Evolutionary conservation across 2,113 vertebrate genomes (phyloP).

Genomic region (Gallinago paraguaiae): DNA sequence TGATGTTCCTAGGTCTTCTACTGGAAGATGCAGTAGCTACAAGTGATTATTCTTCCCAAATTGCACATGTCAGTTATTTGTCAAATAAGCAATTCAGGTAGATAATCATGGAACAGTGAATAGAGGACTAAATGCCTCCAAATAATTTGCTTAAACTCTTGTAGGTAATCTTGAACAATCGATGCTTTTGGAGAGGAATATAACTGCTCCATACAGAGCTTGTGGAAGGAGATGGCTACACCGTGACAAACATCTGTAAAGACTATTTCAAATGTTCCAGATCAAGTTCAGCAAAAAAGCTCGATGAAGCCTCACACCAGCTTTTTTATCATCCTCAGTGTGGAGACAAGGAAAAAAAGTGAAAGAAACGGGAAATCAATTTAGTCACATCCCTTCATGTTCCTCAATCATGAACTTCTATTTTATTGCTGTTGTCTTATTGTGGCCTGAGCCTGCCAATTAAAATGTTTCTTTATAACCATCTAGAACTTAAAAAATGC

Average conservation of each 20-base stretch:
- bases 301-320: background rate
- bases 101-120: background rate
- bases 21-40: background rate
- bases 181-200: background rate
- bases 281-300: background rate
- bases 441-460: background rate
- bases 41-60: background rate
- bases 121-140: background rate
- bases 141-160: background rate
- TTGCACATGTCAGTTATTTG: background rate
- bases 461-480: background rate
- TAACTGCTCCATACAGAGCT: background rate
- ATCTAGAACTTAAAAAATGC: background rate
- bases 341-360: background rate
- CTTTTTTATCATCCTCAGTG: background rate
- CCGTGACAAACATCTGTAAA: background rate
- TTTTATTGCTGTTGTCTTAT: background rate
- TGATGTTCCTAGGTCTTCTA: background rate
- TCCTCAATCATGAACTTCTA: background rate
- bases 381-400: background rate
- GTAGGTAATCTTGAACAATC: background rate
- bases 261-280: background rate
- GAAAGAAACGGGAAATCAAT: background rate
- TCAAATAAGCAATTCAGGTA: background rate
- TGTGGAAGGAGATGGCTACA: background rate